phyloP scores from a whole-genome alignment of 2,888 invertebrate species.

The Urechis unicinctus region DNA sequence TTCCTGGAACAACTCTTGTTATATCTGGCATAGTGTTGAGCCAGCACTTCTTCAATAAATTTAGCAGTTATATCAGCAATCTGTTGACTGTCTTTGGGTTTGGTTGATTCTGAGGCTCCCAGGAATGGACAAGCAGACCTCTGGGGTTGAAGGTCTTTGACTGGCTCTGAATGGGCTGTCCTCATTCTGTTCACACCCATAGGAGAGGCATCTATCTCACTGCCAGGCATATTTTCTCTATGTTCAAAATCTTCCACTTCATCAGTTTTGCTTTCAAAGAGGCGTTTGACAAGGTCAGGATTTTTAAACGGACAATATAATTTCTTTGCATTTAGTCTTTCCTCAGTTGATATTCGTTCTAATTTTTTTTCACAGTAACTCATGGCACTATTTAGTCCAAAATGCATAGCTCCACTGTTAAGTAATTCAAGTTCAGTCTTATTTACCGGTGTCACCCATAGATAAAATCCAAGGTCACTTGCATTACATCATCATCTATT shows the following conservation, averaged over 20 bases:
- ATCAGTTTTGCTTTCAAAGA: neutral
- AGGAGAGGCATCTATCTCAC: neutral
- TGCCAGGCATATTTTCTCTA: too few relatives aligned
- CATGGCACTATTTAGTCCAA: slow-evolving; percentile 14
- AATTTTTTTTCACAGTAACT: slow-evolving; percentile 6
- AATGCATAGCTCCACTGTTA: slow-evolving; percentile 11
- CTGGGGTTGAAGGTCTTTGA: too few relatives aligned
- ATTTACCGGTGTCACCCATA: slow-evolving; percentile 16
- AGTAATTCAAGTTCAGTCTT: slow-evolving; percentile 9
- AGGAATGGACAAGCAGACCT: too few relatives aligned
- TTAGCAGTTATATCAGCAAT: neutral
- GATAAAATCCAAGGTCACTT: slow-evolving; percentile 20
- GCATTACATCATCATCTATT: slow-evolving; percentile 4
- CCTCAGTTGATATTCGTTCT: neutral
- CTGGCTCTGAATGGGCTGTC: neutral
- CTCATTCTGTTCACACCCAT: neutral
- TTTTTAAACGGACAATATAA: neutral
- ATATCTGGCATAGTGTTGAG: neutral
- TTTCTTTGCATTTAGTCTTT: neutral
- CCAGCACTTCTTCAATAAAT: neutral
- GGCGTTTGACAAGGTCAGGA: neutral
- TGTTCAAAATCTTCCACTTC: too few relatives aligned
- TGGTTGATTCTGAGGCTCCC: too few relatives aligned
- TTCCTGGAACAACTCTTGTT: neutral
- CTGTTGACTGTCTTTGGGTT: too few relatives aligned